phyloP scores from a whole-genome alignment of 2,113 vertebrate species.

The Acanthochromis polyacanthus region DNA sequence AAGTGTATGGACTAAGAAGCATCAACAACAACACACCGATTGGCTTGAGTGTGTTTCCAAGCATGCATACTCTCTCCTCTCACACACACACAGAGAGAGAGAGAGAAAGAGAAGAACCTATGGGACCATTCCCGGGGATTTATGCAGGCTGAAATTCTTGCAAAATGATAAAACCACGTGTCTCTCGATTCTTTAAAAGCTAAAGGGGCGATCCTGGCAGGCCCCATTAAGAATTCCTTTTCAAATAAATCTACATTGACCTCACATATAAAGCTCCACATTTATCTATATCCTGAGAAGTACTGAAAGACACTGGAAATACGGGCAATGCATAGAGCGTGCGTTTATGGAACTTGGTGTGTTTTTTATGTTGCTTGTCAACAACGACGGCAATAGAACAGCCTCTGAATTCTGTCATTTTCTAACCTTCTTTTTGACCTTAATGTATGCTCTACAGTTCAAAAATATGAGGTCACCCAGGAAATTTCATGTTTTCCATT shows the following conservation, averaged over 20 bases:
- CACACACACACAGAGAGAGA: too few species aligned
- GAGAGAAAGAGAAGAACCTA: slow-evolving; percentile 28
- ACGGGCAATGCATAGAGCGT: background rate
- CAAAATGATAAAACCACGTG: slow-evolving; percentile 84
- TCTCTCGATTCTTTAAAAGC: slow-evolving; percentile 71
- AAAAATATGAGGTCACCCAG: too few species aligned
- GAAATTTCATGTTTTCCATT: too few species aligned
- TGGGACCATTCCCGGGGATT: slow-evolving; percentile 73
- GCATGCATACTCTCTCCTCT: background rate
- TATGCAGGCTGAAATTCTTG: slow-evolving; percentile 71
- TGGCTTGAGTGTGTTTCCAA: slow-evolving; percentile 17
- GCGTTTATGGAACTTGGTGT: background rate
- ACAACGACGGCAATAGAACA: too few species aligned
- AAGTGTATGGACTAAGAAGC: background rate
- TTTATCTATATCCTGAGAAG: slow-evolving; percentile 33
- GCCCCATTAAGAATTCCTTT: slow-evolving; percentile 59
- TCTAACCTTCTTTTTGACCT: background rate
- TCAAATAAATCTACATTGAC: slow-evolving; percentile 57
- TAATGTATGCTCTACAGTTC: background rate
- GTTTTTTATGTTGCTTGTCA: background rate
- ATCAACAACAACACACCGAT: slow-evolving; percentile 10
- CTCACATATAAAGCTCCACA: slow-evolving; percentile 48
- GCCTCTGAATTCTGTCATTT: background rate
- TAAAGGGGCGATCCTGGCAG: slow-evolving; percentile 64
- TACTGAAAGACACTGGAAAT: slow-evolving; percentile 6